phyloP scores from a whole-genome alignment of 2,888 invertebrate species.

The Drosophila borborema region DNA sequence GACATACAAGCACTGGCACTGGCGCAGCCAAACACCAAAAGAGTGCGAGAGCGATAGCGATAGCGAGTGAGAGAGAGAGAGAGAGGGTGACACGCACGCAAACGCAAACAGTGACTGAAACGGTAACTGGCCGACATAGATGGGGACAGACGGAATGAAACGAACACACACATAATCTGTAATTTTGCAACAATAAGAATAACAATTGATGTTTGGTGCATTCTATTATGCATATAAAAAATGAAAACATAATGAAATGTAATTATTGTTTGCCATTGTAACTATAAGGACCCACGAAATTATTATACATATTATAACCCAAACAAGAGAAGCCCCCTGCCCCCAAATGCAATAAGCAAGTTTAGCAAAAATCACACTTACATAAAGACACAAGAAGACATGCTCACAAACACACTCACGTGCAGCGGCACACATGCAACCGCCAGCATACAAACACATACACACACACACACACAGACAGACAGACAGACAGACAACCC shows the following conservation, averaged over 20 bases:
- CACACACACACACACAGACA: not conserved
- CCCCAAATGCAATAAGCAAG: constrained; percentile 9
- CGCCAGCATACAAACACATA: not conserved
- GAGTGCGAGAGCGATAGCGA: too few relatives aligned
- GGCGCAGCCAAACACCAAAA: constrained; percentile 1
- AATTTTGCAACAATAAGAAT: constrained; percentile 48
- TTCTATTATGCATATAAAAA: constrained; percentile 12
- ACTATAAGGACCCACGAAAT: constrained; percentile 39
- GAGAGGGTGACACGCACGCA: not conserved
- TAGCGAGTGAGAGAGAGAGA: not conserved
- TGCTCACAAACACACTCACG: not conserved
- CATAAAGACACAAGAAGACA: not conserved
- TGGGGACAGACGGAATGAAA: not conserved
- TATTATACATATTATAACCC: constrained; percentile 23
- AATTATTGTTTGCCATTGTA: constrained; percentile 64
- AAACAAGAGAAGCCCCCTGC: not conserved
- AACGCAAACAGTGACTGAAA: not conserved
- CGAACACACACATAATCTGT: constrained; percentile 16
- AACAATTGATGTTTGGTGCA: constrained; percentile 18
- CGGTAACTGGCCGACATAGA: not conserved
- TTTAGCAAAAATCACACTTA: constrained; percentile 16
- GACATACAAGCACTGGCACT: not conserved
- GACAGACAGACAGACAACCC: constrained; percentile 1
- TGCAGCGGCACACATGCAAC: too few relatives aligned
- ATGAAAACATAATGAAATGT: constrained; percentile 33